These are phyloP conservation scores for Parelbella ahira DNA, from an alignment of 2,888 invertebrate genomes.

Conservation along the genomic window DNA sequence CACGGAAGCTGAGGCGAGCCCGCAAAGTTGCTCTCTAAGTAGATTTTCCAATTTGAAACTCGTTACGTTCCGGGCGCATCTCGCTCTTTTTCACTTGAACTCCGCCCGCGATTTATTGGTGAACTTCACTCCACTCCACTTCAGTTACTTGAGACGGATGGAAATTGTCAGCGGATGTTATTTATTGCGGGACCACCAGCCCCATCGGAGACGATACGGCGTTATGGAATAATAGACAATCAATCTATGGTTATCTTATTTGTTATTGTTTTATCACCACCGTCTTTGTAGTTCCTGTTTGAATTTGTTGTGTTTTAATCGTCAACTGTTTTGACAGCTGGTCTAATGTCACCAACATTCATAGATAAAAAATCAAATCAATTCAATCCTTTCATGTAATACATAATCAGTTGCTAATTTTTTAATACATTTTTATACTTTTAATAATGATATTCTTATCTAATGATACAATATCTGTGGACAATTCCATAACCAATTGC, in stretches of 20 bases:
- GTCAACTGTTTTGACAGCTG: no score
- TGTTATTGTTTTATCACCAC: slow-evolving; percentile 7
- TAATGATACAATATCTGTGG: no score
- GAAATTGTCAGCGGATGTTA: slow-evolving; percentile 54
- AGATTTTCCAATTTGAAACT: slow-evolving; percentile 72
- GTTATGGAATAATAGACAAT: neutral
- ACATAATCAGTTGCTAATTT: no score
- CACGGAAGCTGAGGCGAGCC: slow-evolving; percentile 25
- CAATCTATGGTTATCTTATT: neutral
- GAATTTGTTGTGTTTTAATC: no score
- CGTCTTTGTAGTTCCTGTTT: no score
- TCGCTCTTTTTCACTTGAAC: slow-evolving; percentile 62
- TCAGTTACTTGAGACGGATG: slow-evolving; percentile 43
- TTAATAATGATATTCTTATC: no score
- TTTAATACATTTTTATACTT: no score
- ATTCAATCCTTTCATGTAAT: no score
- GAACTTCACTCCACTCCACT: slow-evolving; percentile 46
- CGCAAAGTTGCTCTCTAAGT: slow-evolving; percentile 48
- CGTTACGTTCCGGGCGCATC: slow-evolving; percentile 44
- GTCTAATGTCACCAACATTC: no score
- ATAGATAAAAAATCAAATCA: no score
- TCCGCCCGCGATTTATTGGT: slow-evolving; percentile 54
- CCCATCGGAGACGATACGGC: neutral
- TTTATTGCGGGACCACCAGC: slow-evolving; percentile 35
- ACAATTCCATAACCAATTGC: no score